Base-by-base conservation (phyloP, 1,140 invertebrate genomes). In the Pentalonia nigronervosa region DNA sequence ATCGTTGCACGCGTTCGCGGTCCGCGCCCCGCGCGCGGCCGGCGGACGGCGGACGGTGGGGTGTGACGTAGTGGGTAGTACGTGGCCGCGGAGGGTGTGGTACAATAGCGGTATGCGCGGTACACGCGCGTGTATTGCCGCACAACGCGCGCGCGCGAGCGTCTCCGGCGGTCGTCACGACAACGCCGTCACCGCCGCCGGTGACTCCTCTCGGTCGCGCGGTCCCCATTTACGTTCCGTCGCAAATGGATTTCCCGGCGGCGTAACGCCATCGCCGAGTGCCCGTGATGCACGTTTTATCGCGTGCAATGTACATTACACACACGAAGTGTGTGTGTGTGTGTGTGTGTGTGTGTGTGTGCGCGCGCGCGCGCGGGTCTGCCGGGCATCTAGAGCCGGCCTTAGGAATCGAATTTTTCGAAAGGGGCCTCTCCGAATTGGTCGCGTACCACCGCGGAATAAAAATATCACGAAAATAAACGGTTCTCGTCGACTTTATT, bases 171-270 rank as follows among this genome's bases (percentile, higher is more conserved):
- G 91, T 92, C 91, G 91, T 53, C 91, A 92, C 76, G 91, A 92
- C 91, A 92, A 92, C 91, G 45, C n/a, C 91, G 90, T 67, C 91
- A 92, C 84, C 91, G 45, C n/a, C 91, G 90, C 90, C 88, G 88
- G 34, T 41, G 30, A 56, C 50, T 41, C 88, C 88, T n/a, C 20
- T n/a, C n/a, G n/a, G 30, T 91, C 60, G 90, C n/a, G 47, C 67
- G 47, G 48, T 92, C 91, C 91, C 48, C 45, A 41, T 41, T 41
- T 41, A n/a, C 11, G 8, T 67, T 76, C 60, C 30, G 60, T 50
- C 76, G 48, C 23, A 53, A 92, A 92, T 92, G 91, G 67, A 84
- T 84, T 83, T 84, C 41, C 76, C 76, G 23, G 47, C 34, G 67
- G 20, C 76, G 48, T 25, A 76, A 76, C 30, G 30, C 60, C 60